Conservation (phyloP, 2,113 vertebrate genomes). For the Grantiella picta region DNA sequence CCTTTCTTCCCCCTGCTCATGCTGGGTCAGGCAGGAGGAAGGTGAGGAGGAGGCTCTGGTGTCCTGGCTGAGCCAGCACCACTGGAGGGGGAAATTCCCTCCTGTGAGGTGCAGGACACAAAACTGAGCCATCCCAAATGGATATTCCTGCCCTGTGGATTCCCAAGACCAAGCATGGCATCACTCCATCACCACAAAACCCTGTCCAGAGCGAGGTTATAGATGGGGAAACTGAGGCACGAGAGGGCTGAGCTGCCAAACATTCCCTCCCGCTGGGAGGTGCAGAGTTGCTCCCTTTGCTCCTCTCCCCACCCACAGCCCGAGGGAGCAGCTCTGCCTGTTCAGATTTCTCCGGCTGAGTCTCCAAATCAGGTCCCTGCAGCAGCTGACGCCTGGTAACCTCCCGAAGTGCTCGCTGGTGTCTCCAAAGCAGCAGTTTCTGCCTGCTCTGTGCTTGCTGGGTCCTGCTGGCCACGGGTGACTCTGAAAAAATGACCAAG, state of each 20-base stretch:
- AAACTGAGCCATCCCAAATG: fast-evolving
- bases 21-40: background rate
- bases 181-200: fast-evolving
- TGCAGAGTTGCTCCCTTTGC: background rate
- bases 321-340: background rate
- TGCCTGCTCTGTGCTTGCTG: background rate
- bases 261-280: fast-evolving
- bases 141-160: background rate
- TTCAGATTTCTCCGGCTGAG: background rate
- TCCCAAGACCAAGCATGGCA: fast-evolving
- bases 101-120: background rate
- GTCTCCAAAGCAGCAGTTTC: background rate
- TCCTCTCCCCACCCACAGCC: background rate
- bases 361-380: background rate
- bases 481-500: background rate
- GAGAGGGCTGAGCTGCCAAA: background rate
- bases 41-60: background rate
- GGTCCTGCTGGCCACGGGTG: background rate
- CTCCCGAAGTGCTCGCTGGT: background rate
- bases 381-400: background rate
- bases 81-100: background rate
- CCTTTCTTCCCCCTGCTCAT: background rate
- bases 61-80: background rate
- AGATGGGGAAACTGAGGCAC: background rate
- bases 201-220: fast-evolving